Base-by-base conservation (phyloP, 1,140 invertebrate genomes). In the Cataglyphis hispanica region DNA sequence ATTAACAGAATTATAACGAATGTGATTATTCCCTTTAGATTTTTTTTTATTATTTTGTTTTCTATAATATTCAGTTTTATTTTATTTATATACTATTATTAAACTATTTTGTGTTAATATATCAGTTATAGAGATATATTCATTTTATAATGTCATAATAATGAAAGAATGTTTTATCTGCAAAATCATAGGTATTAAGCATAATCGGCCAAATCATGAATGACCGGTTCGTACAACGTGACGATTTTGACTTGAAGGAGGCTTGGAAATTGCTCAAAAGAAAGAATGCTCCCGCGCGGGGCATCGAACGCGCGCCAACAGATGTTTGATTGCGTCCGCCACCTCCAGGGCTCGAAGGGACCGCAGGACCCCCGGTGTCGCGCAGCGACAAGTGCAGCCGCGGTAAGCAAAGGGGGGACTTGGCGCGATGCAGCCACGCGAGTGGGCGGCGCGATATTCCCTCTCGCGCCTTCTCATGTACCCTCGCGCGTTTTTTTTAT, bases 381-480 rank as follows among this genome's bases (percentile, higher is more conserved):
- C 43, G 46, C 16, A 50, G 16, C 63, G 74, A 63, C 86, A 89
- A 88, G 88, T 91, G 86, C 84, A 87, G 46, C 70, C 50, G 56
- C 60, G 66, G 40, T 53, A 19, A n/a, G 34, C 46, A 50, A 25
- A 31, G 4, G 40, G 40, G 40, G 40, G 19, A 34, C 16, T 50
- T 31, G 50, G 25, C 19, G 27, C 19, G 70, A 60, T 58, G 74
- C 74, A 43, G 93, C 93, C 94, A 95, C 94, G 94, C 93, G 94
- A 95, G 94, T 95, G 92, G 94, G 94, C 94, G 94, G 94, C 87
- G 93, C 93, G 75, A 80, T 63, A 72, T 50, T 77, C 50, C 64
- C 50, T 72, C 63, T 86, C 74, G 40, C 84, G 22, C 77, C 70
- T 80, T 64, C 69, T 8, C 53, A 31, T 31, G 34, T 50, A 50